Evolutionary conservation across 2,797 vertebrate genomes (phyloP).

Genomic region (Pseudochirops cupreus): DNA sequence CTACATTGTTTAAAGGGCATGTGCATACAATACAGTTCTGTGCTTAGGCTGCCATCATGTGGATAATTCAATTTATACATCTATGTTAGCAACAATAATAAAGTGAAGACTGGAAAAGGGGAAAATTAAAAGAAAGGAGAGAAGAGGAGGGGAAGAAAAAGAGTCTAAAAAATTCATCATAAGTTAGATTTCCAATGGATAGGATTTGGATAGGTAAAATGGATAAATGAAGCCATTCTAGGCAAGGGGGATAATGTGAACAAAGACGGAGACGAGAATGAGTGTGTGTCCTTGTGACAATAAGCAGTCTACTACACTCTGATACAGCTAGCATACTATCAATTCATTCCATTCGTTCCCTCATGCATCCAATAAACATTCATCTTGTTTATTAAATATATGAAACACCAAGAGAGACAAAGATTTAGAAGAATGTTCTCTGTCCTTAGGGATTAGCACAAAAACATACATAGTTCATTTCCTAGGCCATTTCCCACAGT

Average conservation of each 20-base stretch:
- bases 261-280: not conserved
- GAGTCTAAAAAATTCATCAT: not conserved
- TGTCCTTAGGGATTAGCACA: not conserved
- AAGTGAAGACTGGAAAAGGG: not conserved
- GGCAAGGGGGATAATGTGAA: not conserved
- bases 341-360: not conserved
- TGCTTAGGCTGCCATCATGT: conserved; percentile 76
- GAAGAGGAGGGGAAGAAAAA: not conserved
- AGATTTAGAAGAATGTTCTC: not conserved
- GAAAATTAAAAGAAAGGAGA: not conserved
- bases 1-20: not conserved
- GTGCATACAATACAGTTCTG: not conserved
- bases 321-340: not conserved
- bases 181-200: not conserved
- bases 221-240: not conserved
- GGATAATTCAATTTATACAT: conserved; percentile 30
- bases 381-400: not conserved
- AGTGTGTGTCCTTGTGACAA: not conserved
- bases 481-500: not conserved
- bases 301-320: not conserved
- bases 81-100: not conserved
- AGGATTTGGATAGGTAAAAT: not conserved
- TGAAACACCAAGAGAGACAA: not conserved
- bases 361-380: not conserved
- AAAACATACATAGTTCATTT: not conserved